phyloP scores from a whole-genome alignment of 2,797 vertebrate species.

The Hemibagrus guttatus region DNA sequence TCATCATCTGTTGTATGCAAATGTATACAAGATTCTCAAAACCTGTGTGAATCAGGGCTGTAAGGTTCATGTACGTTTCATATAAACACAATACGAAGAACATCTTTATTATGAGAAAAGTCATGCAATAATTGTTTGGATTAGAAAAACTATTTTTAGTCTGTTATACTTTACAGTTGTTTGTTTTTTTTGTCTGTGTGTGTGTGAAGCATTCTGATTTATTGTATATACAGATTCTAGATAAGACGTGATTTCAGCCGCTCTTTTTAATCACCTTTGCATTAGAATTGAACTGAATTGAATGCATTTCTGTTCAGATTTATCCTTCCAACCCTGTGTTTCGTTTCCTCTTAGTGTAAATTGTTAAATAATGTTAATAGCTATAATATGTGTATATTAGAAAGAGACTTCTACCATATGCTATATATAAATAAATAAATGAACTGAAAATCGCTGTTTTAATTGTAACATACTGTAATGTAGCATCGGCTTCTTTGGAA shows the following conservation, averaged over 20 bases:
- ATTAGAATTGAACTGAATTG: background rate
- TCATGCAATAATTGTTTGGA: background rate
- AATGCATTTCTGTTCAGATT: background rate
- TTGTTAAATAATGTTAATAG: slow-evolving; percentile 65
- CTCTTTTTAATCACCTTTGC: background rate
- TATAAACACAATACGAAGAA: background rate
- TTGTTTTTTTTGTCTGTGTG: background rate
- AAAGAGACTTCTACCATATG: slow-evolving; percentile 34
- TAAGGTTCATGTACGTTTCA: background rate
- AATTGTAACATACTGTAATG: slow-evolving; percentile 74
- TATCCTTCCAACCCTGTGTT: background rate
- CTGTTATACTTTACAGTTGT: background rate
- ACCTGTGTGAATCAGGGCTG: background rate
- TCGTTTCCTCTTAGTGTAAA: slow-evolving; percentile 56
- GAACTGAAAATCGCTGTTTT: slow-evolving; percentile 72
- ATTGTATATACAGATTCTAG: background rate
- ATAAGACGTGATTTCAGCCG: background rate
- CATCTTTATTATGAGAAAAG: background rate
- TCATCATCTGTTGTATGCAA: background rate
- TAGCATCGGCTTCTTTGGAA: slow-evolving; percentile 65
- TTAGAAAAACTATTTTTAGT: background rate
- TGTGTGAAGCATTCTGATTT: background rate
- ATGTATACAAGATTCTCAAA: too few species aligned
- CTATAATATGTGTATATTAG: slow-evolving; percentile 70
- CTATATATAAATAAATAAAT: slow-evolving; percentile 44